Percentiles rank a stretch among this genome's conserved stretches.
Conservation (phyloP, 2,797 vertebrate genomes). For the Coilia nasus region DNA sequence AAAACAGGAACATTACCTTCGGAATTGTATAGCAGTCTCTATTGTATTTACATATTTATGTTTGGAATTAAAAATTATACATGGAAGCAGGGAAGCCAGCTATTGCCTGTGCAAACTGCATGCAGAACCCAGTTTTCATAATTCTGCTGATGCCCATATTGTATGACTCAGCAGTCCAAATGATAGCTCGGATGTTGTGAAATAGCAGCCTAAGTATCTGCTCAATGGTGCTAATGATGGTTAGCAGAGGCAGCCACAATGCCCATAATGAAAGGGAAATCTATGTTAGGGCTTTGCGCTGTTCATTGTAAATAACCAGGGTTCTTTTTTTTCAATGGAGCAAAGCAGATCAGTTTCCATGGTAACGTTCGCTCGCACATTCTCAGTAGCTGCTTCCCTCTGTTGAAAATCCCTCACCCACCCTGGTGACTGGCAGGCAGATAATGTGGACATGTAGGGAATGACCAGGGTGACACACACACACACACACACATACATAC, state of each 20-base stretch:
- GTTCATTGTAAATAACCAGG: not conserved
- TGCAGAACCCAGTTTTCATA: no score
- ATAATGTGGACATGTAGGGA: constrained; percentile 2
- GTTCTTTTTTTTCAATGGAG: constrained; percentile 72
- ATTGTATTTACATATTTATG: no score
- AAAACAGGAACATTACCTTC: not conserved
- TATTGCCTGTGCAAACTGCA: not conserved
- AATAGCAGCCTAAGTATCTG: not conserved
- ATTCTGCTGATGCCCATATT: not conserved
- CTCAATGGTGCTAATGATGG: not conserved
- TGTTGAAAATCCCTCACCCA: constrained; percentile 25
- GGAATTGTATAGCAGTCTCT: not conserved
- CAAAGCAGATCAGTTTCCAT: constrained; percentile 73
- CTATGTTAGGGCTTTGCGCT: not conserved
- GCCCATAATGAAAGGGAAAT: not conserved
- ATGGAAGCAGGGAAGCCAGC: not conserved
- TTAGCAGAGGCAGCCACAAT: not conserved
- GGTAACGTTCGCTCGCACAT: constrained; percentile 65
- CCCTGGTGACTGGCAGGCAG: constrained; percentile 39
- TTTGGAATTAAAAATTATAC: not conserved
- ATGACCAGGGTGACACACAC: not conserved
- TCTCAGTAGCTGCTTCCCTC: constrained; percentile 31
- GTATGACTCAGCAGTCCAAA: not conserved
- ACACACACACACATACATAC: not conserved
- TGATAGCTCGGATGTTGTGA: not conserved